Base-by-base conservation (phyloP, 2,888 invertebrate genomes). In the Orchesella flavescens region DNA sequence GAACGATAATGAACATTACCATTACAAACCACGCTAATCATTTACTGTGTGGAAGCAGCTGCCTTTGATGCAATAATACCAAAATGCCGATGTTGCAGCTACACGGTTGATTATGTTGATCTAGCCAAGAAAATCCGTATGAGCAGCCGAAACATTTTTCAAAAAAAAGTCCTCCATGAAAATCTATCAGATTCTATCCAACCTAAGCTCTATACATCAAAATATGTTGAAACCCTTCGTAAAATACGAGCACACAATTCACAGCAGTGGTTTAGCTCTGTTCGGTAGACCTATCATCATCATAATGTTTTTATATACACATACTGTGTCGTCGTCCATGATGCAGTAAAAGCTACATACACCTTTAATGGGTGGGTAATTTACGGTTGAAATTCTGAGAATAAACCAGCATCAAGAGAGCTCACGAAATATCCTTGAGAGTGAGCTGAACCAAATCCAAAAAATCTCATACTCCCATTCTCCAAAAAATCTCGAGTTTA, bases 371-470 rank as follows among this genome's bases (percentile, higher is more conserved):
- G 81, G 75, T 81, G 81, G 81, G 69, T 81, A 81, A 81, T 81
- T 81, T 81, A 81, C 81, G 81, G 81, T 69, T 81, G 74, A 74
- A 61, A 73, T 73, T 79, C 73, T 79, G 73, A 79, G 79, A 79
- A 79, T 73, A 79, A 65, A 73, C 72, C 65, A 79, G 63, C 72
- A 72, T 72, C 49, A 73, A 79, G 57, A 79, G 72, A 79, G 65
- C 72, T 79, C 79, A 79, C 73, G 65, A 79, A 49, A 72, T 69
- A 81, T 81, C 81, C 81, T 81, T 81, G 81, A 81, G 75, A 75
- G 74, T 68, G 81, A 81, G 69, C 81, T 81, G 81, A 81, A 81
- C 81, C 81, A 75, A 81, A 81, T 81, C 81, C 81, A 81, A 81
- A 34, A 34, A 81, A 75, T 81, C 75, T 81, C 81, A 81, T 75